Percentiles rank a stretch among this genome's conserved stretches.
Conservation (phyloP, 1,140 invertebrate species). For the Heliconius melpomene region DNA sequence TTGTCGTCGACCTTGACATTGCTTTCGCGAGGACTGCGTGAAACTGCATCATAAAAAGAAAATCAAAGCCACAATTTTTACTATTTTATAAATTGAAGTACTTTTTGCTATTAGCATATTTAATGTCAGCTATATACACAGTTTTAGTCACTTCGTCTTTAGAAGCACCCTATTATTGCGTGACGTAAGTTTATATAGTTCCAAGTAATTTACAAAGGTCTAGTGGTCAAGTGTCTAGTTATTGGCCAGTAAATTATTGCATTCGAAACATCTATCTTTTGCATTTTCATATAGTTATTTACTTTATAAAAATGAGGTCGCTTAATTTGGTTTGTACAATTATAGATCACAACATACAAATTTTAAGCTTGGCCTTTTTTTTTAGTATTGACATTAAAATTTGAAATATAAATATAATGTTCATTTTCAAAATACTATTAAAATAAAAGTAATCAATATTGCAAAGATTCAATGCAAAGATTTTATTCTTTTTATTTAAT, state of each 20-base stretch:
- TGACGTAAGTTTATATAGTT: not conserved
- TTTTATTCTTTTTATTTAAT: no score
- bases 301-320: not conserved
- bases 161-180: not conserved
- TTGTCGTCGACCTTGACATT: constrained; percentile 31
- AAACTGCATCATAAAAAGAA: not conserved
- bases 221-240: not conserved
- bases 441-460: no score
- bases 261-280: not conserved
- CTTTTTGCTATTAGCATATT: not conserved
- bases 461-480: no score
- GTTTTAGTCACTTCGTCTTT: not conserved
- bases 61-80: not conserved
- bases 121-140: not conserved
- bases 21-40: not conserved
- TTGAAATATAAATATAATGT: no score
- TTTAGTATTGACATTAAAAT: no score
- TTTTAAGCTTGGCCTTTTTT: no score
- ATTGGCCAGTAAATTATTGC: not conserved
- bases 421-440: no score
- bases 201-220: constrained; percentile 1
- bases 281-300: not conserved
- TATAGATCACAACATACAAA: not conserved
- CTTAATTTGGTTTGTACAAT: not conserved
- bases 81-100: not conserved